Evolutionary conservation across 1,140 invertebrate genomes (phyloP).

Genomic region (Drosophila sulfurigaster): DNA sequence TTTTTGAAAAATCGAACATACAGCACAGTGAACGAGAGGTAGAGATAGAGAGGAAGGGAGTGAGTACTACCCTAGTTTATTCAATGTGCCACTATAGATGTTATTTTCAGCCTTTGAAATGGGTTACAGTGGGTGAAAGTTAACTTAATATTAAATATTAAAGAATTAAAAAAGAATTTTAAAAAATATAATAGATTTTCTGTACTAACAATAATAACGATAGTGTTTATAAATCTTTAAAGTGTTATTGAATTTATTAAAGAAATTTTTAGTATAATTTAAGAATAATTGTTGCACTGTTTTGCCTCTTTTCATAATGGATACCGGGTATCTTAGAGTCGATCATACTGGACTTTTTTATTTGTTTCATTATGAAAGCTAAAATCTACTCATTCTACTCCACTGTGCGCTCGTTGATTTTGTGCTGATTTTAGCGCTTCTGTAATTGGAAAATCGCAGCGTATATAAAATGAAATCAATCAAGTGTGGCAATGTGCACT

Average conservation of each 20-base stretch:
- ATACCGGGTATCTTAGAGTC: no score
- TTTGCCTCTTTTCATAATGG: no score
- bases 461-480: conserved; percentile 84
- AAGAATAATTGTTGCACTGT: no score
- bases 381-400: neutral
- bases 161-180: neutral
- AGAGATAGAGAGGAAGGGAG: neutral
- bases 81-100: conserved; percentile 43
- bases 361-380: rapidly evolving
- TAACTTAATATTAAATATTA: neutral
- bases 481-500: conserved; percentile 76
- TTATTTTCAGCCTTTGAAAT: conserved; percentile 11
- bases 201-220: neutral
- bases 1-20: conserved; percentile 44
- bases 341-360: no score
- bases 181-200: neutral
- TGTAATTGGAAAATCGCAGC: conserved; percentile 78
- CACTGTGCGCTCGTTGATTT: conserved; percentile 64
- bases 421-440: conserved; percentile 81
- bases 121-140: conserved; percentile 28
- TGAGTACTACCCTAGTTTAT: conserved; percentile 45
- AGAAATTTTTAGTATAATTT: no score
- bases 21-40: neutral
- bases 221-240: no score
- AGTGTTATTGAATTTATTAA: no score